Evolutionary conservation across 2,797 vertebrate species (phyloP), one percentile per base, ranked within the genome.

Genomic region (Fundulus diaphanus): DNA sequence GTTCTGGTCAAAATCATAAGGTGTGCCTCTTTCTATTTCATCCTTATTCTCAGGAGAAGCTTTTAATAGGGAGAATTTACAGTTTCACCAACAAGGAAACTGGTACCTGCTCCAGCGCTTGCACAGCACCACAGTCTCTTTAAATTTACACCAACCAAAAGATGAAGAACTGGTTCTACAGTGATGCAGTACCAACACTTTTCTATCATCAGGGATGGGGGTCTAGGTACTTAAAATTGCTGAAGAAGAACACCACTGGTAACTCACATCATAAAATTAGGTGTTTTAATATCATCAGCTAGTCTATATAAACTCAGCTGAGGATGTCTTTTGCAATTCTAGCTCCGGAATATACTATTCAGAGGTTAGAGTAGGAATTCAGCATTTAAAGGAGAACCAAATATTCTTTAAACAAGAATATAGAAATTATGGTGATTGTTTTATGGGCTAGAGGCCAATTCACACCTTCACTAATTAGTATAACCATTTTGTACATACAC

Each of bases 1-100:
- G 70, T 59, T 76, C 27, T 51, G 46, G 61, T 67, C 56, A 24
- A 75, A 56, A 46, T 77, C 24, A 52, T 73, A 48, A 69, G 66
- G 49, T 70, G 40, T 18, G 37, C 56, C 7, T 68, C 20, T 70
- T 52, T 79, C 74, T 22, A 35, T 65, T 74, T 72, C 31, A 16
- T 42, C 67, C 27, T 65, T 29, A 35, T 78, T 56, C 24, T 44
- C 37, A 52, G 15, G 20, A 65, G 40, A 77, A 78, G 68, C 68
- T 44, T 51, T 0, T 33, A 68, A 68, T 24, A 70, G 68, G 72
- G 29, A 35, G 76, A 80, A 65, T 79, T 77, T 48, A 24, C 44
- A 18, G 0, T 6, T 16, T 59, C 63, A 33, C 13, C 24, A 33
- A 61, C 37, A 20, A 33, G 11, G 63, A 27, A 66, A 66, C 63